These are phyloP conservation scores for Procambarus virginalis DNA, from an alignment of 1,140 invertebrate genomes.

Conservation along the genomic window DNA sequence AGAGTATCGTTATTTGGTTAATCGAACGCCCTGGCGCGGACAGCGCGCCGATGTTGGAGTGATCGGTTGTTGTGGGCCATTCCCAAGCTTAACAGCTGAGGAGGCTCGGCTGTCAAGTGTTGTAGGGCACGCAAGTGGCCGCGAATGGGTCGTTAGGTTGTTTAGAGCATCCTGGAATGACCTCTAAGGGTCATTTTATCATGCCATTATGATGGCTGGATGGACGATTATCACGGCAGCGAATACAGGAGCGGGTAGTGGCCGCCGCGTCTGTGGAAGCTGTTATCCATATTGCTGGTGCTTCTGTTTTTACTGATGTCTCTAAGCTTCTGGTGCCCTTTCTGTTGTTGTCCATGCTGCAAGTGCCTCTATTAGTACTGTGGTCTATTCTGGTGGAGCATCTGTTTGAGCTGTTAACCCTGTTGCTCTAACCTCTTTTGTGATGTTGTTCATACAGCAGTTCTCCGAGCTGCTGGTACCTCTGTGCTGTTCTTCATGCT, in stretches of 20 bases:
- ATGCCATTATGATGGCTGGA: constrained; percentile 62
- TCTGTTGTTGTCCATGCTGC: no score
- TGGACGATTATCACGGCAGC: constrained; percentile 58
- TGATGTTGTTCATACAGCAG: background rate
- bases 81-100: constrained; percentile 47
- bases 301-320: background rate
- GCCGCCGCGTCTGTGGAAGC: constrained; percentile 4
- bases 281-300: background rate
- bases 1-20: constrained; percentile 25
- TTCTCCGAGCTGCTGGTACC: background rate
- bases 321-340: background rate
- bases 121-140: constrained; percentile 66
- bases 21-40: constrained; percentile 22
- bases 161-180: constrained; percentile 67
- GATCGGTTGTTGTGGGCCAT: constrained; percentile 51
- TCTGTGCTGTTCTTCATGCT: background rate
- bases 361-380: no score
- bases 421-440: no score
- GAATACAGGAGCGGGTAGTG: constrained; percentile 1
- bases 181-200: constrained; percentile 58
- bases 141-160: constrained; percentile 66
- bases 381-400: no score
- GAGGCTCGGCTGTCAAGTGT: constrained; percentile 52
- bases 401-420: no score
- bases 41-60: constrained; percentile 39